phyloP scores from a whole-genome alignment of 2,888 invertebrate genomes.

The Ypsolopha scabrella region DNA sequence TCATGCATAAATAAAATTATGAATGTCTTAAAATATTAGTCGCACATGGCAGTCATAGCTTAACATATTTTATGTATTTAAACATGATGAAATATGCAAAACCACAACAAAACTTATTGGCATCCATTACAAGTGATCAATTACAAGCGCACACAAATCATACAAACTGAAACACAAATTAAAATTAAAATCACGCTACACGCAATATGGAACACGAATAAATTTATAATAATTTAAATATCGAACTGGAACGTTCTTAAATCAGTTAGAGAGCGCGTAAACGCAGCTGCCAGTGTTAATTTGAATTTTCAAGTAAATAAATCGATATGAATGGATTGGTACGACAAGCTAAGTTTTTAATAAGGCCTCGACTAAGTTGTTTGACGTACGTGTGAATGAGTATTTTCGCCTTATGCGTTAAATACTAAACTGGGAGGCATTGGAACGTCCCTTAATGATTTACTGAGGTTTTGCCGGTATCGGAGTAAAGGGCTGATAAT shows the following conservation, averaged over 20 bases:
- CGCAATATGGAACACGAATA: slow-evolving; percentile 12
- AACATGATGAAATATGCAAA: no score
- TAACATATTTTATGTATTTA: no score
- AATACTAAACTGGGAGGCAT: slow-evolving; percentile 34
- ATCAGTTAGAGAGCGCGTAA: slow-evolving; percentile 33
- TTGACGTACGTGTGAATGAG: slow-evolving; percentile 69
- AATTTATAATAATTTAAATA: slow-evolving; percentile 31
- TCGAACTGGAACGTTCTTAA: slow-evolving; percentile 21
- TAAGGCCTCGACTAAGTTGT: slow-evolving; percentile 50
- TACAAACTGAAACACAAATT: background rate
- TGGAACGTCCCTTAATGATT: slow-evolving; percentile 59
- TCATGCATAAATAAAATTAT: no score
- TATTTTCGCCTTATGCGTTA: slow-evolving; percentile 60
- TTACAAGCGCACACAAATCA: background rate
- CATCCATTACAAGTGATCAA: background rate
- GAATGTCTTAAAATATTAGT: no score
- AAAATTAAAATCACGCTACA: background rate
- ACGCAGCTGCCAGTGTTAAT: slow-evolving; percentile 44
- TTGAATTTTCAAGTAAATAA: slow-evolving; percentile 28
- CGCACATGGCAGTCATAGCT: no score
- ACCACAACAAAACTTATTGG: background rate
- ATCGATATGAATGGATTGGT: slow-evolving; percentile 14
- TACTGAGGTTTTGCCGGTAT: slow-evolving; percentile 23
- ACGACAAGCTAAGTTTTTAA: slow-evolving; percentile 47
- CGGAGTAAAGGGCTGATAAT: slow-evolving; percentile 7